Base-by-base conservation (phyloP, 2,113 vertebrate genomes). In the Amblyornis subalaris region DNA sequence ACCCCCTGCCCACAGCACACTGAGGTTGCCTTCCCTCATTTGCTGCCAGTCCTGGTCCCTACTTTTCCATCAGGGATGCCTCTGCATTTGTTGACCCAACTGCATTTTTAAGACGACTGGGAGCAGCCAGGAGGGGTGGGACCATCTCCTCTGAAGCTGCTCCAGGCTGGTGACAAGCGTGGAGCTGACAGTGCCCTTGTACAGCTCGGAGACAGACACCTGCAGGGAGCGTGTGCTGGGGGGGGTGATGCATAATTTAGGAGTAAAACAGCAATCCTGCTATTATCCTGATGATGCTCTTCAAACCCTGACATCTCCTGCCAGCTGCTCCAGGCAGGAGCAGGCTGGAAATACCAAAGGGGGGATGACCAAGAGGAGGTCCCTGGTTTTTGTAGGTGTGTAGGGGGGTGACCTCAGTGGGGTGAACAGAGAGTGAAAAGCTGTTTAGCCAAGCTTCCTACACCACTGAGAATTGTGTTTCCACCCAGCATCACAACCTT, bases 241-340 rank as follows among this genome's bases (percentile, higher is more conserved):
- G 31, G 10, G 18, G 22, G 3, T 75, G 76, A 91, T 93, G 28
- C 48, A 93, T 94, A 78, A 96, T 95, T 94, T 33, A 95, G 78
- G 79, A 62, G 21, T 23, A 44, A 92, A 78, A 14, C 53, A 91
- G 44, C 29, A 82, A 47, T 65, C 0, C 0, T 75, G 89, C n/a
- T 82, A 28, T 89, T 94, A 76, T 88, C 87, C 87, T 57, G 84
- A 62, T 50, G 54, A 28, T 76, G 54, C 24, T 61, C 53, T 69
- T 74, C 53, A 15, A 87, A 67, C 25, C 24, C 60, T 86, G 61
- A 36, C 72, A n/a, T 70, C 36, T 64, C 53, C 77, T 61, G 38
- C 69, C 60, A 69, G 19, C n/a, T 80, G 73, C 50, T 78, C 48
- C 21, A 5, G 7, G 50, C 60, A 67, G 29, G 35, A 84, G 65